Evolutionary conservation across 2,888 invertebrate species (phyloP), one percentile per base, ranked within the genome.

Genomic region (Idaea straminata): DNA sequence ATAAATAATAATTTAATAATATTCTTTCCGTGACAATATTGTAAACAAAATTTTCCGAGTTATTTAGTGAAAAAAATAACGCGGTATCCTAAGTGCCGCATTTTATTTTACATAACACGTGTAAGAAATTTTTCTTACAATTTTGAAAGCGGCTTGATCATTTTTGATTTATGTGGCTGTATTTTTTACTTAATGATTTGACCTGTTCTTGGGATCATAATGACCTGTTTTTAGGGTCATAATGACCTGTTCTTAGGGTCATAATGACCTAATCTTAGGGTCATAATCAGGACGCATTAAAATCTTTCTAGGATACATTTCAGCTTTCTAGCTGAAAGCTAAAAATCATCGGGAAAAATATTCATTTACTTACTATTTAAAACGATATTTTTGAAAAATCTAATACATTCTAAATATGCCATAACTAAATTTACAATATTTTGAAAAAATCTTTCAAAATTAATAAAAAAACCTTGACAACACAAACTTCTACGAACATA

Each of bases 1-100:
- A 85, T 89, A 91, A 89, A 88, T 89, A 82, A 82, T 79, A 76
- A 76, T 82, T 86, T 88, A 84, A 83, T 83, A 84, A 84, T 84
- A 78, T 80, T 77, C 74, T 57, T 69, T 78, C 62, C 79, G 79
- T 83, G 85, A 85, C 82, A 78, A 80, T 86, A 82, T 80, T 84
- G 83, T 85, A 89, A 88, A 88, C 85, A 88, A 81, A 75, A 71
- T 72, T 72, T 67, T 65, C 67, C n/a, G 74, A 74, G 76, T 78
- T 77, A 74, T 73, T 47, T 47, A 36, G 47, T 47, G 25, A 25
- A 47, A 47, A 47, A 36, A 10, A 47, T 47, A 47, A 47, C 10
- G 47, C 47, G 10, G 47, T 4, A 13, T 47, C 7, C 47, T 47
- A 13, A 47, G 47, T 47, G 47, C 47, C 47, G 7, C 6, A 13